Percentiles rank a stretch among this genome's conserved stretches.
Conservation (phyloP, 2,888 invertebrate genomes). For the Pachymerium ferrugineum region DNA sequence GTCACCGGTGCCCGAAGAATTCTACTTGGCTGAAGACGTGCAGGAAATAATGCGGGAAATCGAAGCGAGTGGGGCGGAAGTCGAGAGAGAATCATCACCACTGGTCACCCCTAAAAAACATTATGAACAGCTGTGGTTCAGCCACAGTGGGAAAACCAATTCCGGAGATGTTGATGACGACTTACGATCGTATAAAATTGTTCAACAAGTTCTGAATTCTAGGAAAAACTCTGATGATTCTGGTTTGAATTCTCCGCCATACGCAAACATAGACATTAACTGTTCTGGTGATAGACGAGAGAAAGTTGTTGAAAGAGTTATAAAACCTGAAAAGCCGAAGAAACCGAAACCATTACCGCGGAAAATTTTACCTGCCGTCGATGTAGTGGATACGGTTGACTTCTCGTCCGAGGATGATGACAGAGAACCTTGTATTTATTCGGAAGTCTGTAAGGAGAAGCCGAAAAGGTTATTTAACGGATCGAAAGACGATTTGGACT, state of each 20-base stretch:
- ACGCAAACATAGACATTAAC: too few relatives aligned
- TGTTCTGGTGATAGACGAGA: too few relatives aligned
- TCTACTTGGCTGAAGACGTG: conserved; percentile 12
- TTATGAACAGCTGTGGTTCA: conserved; percentile 23
- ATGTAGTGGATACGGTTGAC: background rate
- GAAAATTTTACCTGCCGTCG: background rate
- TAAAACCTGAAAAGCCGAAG: background rate
- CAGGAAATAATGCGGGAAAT: conserved; percentile 16
- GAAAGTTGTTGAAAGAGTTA: background rate
- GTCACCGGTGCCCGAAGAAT: conserved; percentile 5
- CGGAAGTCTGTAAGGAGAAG: conserved; percentile 4
- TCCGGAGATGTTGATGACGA: background rate
- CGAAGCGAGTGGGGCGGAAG: background rate
- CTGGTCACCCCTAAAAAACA: background rate
- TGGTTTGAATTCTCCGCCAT: too few relatives aligned
- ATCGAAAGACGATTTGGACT: conserved; percentile 27
- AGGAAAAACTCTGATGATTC: too few relatives aligned
- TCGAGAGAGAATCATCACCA: background rate
- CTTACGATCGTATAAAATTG: conserved; percentile 1
- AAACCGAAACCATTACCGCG: conserved; percentile 27
- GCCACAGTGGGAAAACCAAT: background rate
- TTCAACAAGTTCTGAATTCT: conserved; percentile 15
- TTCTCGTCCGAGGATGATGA: background rate
- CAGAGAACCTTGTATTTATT: conserved; percentile 21
- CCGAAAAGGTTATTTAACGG: background rate